These are phyloP conservation scores for Muschampia plurimacula DNA, from an alignment of 2,888 invertebrate species.

Conservation along the genomic window DNA sequence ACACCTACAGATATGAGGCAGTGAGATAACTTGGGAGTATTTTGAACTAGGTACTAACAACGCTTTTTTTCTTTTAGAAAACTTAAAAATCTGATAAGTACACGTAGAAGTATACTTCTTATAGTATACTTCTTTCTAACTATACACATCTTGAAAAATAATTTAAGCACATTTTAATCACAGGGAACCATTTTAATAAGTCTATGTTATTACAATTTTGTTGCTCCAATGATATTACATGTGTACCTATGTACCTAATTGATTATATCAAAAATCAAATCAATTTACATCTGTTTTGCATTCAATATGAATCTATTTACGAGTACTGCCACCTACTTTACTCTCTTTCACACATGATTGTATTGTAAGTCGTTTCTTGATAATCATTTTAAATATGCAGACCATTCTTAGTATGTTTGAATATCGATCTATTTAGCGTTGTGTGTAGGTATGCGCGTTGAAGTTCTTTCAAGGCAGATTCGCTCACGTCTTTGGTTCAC, in stretches of 20 bases:
- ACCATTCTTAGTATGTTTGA: neutral
- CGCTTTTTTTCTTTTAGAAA: neutral
- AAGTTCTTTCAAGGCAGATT: conserved; percentile 60
- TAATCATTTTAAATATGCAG: conserved; percentile 10
- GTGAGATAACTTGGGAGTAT: neutral
- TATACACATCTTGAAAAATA: too few relatives aligned
- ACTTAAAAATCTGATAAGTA: neutral
- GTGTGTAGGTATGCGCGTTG: conserved; percentile 62
- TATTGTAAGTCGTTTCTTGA: neutral
- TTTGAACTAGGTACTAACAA: neutral
- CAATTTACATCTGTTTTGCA: conserved; percentile 9
- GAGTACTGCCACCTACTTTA: neutral
- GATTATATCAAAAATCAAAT: too few relatives aligned
- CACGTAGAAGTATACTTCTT: too few relatives aligned
- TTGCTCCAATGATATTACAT: neutral
- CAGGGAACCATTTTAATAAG: conserved; percentile 9
- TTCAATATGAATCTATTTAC: conserved; percentile 9
- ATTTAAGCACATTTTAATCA: neutral
- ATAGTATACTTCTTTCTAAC: too few relatives aligned
- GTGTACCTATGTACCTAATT: neutral
- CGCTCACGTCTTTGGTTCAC: conserved; percentile 30
- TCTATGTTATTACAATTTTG: conserved; percentile 15
- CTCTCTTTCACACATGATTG: neutral
- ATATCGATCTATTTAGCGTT: conserved; percentile 19
- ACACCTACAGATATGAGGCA: conserved; percentile 17